phyloP scores from a whole-genome alignment of 2,797 vertebrate species.

The Microctenopoma steveboyesi region DNA sequence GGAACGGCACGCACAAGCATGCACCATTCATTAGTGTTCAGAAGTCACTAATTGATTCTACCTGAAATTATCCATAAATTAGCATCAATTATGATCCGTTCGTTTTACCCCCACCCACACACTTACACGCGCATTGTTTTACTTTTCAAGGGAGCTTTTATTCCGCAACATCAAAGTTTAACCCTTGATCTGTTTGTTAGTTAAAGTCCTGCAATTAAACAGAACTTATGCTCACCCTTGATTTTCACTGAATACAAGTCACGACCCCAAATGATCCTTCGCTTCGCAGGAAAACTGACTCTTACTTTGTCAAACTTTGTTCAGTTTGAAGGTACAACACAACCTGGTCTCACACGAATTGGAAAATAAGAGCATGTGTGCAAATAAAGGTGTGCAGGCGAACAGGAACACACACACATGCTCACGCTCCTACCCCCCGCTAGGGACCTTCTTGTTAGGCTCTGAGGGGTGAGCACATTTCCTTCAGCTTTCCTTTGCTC shows the following conservation, averaged over 20 bases:
- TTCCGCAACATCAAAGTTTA: background rate
- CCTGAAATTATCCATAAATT: slow-evolving; percentile 48
- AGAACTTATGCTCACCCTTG: background rate
- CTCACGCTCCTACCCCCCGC: slow-evolving; percentile 53
- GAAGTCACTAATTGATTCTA: slow-evolving; percentile 65
- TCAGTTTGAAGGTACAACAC: slow-evolving; percentile 10
- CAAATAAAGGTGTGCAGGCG: slow-evolving; percentile 11
- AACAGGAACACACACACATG: slow-evolving; percentile 20
- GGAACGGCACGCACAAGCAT: slow-evolving; percentile 6
- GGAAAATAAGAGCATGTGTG: slow-evolving; percentile 31
- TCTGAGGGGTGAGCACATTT: slow-evolving; percentile 67
- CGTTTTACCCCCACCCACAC: background rate
- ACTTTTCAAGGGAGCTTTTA: slow-evolving; percentile 2
- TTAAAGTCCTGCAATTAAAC: slow-evolving; percentile 6
- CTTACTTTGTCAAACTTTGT: slow-evolving; percentile 10
- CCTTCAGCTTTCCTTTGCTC: slow-evolving; percentile 58
- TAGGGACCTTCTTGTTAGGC: slow-evolving; percentile 72
- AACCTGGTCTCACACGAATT: slow-evolving; percentile 13
- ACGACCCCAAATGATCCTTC: slow-evolving; percentile 4
- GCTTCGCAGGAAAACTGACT: background rate
- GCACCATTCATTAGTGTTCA: slow-evolving; percentile 34
- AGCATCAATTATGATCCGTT: slow-evolving; percentile 45
- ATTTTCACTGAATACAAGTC: slow-evolving; percentile 1
- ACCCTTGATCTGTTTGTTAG: background rate
- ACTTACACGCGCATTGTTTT: slow-evolving; percentile 20